These are phyloP conservation scores for Rhodophaea formosa DNA, from an alignment of 2,888 invertebrate genomes.

Conservation along the genomic window DNA sequence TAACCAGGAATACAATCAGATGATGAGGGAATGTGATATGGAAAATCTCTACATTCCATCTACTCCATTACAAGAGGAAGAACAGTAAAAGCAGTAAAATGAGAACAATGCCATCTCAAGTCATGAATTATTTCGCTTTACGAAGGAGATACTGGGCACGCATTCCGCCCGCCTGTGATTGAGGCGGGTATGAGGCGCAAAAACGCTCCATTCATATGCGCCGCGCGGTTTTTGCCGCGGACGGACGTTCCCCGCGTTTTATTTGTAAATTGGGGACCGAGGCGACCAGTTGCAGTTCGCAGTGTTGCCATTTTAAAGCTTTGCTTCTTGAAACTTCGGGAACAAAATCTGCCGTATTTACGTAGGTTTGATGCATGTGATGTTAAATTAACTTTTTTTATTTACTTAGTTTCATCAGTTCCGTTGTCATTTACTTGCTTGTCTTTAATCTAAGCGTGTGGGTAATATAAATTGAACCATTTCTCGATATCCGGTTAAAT, in stretches of 20 bases:
- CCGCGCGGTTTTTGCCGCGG: slow-evolving; percentile 68
- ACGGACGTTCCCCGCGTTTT: slow-evolving; percentile 77
- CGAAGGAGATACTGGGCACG: slow-evolving; percentile 23
- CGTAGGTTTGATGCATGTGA: too few species aligned
- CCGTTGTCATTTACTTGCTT: too few species aligned
- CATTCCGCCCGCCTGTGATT: slow-evolving; percentile 40
- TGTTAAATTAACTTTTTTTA: too few species aligned
- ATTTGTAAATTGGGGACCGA: slow-evolving; percentile 72
- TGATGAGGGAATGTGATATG: too few species aligned
- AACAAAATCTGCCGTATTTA: background rate
- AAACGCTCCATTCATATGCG: slow-evolving; percentile 76
- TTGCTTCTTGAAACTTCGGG: background rate
- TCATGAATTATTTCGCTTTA: slow-evolving; percentile 12
- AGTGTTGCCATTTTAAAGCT: background rate
- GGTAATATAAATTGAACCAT: too few species aligned
- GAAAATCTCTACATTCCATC: too few species aligned
- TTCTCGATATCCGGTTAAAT: too few species aligned
- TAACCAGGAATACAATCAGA: too few species aligned
- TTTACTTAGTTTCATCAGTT: too few species aligned
- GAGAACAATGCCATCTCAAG: background rate
- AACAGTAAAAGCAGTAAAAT: background rate
- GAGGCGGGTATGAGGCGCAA: slow-evolving; percentile 57
- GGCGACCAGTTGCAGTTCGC: background rate
- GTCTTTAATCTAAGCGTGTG: too few species aligned
- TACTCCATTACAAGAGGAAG: too few species aligned